Evolutionary conservation across 2,113 vertebrate genomes (phyloP).

Genomic region (Prietella phreatophila): DNA sequence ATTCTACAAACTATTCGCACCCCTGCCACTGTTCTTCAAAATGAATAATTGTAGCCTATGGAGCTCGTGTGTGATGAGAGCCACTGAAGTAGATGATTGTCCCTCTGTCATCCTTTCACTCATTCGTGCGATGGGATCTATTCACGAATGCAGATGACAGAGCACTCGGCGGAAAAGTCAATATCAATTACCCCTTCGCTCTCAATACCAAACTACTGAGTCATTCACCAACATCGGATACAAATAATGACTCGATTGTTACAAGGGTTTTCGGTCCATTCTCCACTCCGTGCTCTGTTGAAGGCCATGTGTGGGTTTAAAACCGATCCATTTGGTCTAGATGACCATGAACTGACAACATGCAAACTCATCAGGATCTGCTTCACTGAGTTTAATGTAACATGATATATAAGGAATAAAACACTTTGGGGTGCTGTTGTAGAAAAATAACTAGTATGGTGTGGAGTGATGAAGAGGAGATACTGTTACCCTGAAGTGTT

Average conservation of each 20-base stretch:
- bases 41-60: neutral
- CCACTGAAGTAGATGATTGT: constrained; percentile 35
- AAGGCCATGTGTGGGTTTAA: constrained; percentile 7
- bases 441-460: too few species aligned
- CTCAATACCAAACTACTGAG: constrained; percentile 39
- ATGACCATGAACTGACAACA: neutral
- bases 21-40: neutral
- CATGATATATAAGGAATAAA: neutral
- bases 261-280: constrained; percentile 33
- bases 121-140: constrained; percentile 25
- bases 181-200: constrained; percentile 46
- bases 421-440: neutral
- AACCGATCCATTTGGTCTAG: neutral
- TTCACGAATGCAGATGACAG: constrained; percentile 47
- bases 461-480: neutral
- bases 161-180: constrained; percentile 37
- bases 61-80: neutral
- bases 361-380: neutral
- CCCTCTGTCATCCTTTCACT: constrained; percentile 9
- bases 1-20: neutral
- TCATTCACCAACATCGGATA: constrained; percentile 37
- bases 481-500: too few species aligned
- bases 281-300: constrained; percentile 11
- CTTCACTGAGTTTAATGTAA: neutral
- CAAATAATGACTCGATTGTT: constrained; percentile 46